phyloP scores from a whole-genome alignment of 2,797 vertebrate genomes.

The Cirrhinus molitorella region DNA sequence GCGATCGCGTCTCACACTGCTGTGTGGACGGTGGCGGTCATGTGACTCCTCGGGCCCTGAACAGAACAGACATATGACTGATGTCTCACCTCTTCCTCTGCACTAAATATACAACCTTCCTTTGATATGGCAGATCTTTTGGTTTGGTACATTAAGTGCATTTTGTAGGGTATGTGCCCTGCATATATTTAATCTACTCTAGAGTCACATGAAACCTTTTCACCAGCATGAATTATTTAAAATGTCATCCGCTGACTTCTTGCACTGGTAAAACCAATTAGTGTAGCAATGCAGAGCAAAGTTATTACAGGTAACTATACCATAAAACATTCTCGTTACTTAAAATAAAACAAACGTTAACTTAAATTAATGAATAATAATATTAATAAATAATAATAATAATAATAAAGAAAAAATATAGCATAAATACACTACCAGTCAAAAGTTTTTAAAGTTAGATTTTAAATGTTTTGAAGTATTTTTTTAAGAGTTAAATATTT shows the following conservation, averaged over 20 bases:
- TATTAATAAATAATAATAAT: not conserved
- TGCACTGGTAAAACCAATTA: not conserved
- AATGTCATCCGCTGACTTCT: not conserved
- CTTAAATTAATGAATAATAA: not conserved
- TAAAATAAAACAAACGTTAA: not conserved
- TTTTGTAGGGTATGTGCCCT: not conserved
- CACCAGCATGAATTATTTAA: not conserved
- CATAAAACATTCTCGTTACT: not conserved
- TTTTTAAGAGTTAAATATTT: too few relatives aligned
- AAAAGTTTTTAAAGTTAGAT: too few relatives aligned
- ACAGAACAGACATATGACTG: constrained; percentile 64
- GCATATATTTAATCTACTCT: not conserved
- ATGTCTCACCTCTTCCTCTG: constrained; percentile 29
- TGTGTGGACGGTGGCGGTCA: not conserved
- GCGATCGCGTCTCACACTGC: not conserved
- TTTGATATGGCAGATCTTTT: not conserved
- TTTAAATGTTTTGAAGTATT: too few relatives aligned
- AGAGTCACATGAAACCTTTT: not conserved
- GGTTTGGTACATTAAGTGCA: not conserved
- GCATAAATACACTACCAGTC: too few relatives aligned
- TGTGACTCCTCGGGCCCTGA: constrained; percentile 22
- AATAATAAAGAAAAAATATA: too few relatives aligned
- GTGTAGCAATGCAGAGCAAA: not conserved
- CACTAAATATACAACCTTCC: not conserved
- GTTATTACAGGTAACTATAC: too few relatives aligned